Evolutionary conservation across 2,113 vertebrate genomes (phyloP), one percentile per base, ranked within the genome.

Genomic region (Rhagologus leucostigma): DNA sequence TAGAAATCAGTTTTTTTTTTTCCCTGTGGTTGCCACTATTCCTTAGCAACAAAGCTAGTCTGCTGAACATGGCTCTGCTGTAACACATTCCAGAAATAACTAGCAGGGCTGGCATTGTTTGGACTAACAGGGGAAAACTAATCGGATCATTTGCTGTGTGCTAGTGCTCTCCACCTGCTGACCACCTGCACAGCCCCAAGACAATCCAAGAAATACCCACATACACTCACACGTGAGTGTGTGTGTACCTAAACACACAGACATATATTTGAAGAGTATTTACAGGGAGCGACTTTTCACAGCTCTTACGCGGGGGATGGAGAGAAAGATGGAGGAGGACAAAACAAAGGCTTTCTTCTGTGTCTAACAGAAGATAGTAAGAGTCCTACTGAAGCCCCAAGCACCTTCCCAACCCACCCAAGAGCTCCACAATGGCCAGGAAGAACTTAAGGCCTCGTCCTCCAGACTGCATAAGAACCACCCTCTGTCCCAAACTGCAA

Each of bases 31-130:
- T 81, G 84, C 47, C 26, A 19, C 50, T 88, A 86, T 89, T 90
- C 93, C 95, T 97, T 92, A 97, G 90, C 96, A 97, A 95, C 93
- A 89, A 94, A 96, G 74, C 94, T 21, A 44, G 67, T 41, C 80
- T 92, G 92, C 67, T 87, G 69, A 84, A 84, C 30, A 18, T 4
- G 26, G 92, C 91, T 96, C 29, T 86, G 67, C 67, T 92, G 17
- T 41, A 92, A 87, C 65, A 70, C 89, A 82, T 93, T 95, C 89
- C 96, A 93, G 89, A 95, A 96, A 95, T 94, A 88, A 94, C 87
- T 78, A 55, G 53, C 67, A 59, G n/a, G 33, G 62, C 89, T 93
- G 76, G 75, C 64, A 91, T 76, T 93, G 88, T 83, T 73, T 78
- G 65, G 68, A 37, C 73, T 78, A 91, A 62, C 49, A 74, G 60